These are phyloP conservation scores for Caenorhabditis latens DNA, from an alignment of 1,140 invertebrate species.

Conservation along the genomic window DNA sequence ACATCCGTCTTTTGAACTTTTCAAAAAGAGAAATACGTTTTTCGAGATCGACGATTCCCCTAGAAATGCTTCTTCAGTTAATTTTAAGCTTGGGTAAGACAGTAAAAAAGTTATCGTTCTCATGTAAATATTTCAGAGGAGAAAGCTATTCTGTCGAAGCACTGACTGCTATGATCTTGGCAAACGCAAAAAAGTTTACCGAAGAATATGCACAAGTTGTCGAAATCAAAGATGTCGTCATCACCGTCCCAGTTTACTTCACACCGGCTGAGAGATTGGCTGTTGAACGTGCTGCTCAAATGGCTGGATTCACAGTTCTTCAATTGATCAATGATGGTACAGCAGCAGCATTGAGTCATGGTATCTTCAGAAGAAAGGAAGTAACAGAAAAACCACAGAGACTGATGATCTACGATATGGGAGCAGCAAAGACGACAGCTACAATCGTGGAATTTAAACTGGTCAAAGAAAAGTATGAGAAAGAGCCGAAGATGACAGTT, in stretches of 20 bases:
- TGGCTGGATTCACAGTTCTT: slow-evolving; percentile 89
- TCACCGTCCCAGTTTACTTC: slow-evolving; percentile 95
- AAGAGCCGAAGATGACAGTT: slow-evolving; percentile 87
- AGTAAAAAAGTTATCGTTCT: slow-evolving; percentile 80
- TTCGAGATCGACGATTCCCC: slow-evolving; percentile 88
- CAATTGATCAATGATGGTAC: slow-evolving; percentile 79
- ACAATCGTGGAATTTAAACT: slow-evolving; percentile 90
- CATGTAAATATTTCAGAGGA: slow-evolving; percentile 65
- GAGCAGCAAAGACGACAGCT: slow-evolving; percentile 91
- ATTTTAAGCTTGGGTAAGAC: slow-evolving; percentile 40
- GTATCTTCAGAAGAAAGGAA: slow-evolving; percentile 92
- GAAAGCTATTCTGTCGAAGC: slow-evolving; percentile 71
- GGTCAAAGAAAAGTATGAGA: slow-evolving; percentile 79
- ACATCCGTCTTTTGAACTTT: slow-evolving; percentile 77
- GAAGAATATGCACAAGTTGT: slow-evolving; percentile 71
- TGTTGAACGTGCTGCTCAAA: slow-evolving; percentile 87
- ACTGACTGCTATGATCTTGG: slow-evolving; percentile 76
- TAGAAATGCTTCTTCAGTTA: slow-evolving; percentile 76
- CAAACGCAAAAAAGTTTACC: slow-evolving; percentile 73
- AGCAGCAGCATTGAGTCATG: slow-evolving; percentile 94
- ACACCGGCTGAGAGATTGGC: slow-evolving; percentile 93
- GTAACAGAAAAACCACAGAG: slow-evolving; percentile 94
- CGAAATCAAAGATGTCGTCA: slow-evolving; percentile 87
- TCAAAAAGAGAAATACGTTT: slow-evolving; percentile 78
- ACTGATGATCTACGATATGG: slow-evolving; percentile 98